A percentile compares a stretch with the other conserved stretches of the same genome.
phyloP scores from a whole-genome alignment of 64 coral and sea anemone species.

The Pachyseris speciosa region DNA sequence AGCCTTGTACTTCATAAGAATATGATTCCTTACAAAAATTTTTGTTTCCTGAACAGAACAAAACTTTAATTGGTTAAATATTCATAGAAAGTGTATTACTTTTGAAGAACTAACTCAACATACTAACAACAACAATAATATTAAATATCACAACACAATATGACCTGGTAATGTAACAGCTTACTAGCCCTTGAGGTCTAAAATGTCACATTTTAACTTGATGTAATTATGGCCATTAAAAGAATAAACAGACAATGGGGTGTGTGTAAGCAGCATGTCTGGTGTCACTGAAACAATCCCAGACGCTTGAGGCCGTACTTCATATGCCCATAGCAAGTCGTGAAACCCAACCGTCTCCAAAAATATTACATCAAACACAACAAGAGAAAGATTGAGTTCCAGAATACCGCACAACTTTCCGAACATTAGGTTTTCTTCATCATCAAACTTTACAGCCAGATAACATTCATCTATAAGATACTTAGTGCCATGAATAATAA shows the following conservation, averaged over 20 bases:
- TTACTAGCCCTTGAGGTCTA: not conserved
- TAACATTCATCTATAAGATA: not conserved
- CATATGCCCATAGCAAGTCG: not conserved
- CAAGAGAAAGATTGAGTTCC: not conserved
- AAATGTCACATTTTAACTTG: not conserved
- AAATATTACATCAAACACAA: no score
- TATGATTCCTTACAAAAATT: no score
- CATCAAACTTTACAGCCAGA: not conserved
- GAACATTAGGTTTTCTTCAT: not conserved
- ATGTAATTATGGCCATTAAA: not conserved
- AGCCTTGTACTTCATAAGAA: no score
- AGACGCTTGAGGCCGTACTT: not conserved
- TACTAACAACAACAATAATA: no score
- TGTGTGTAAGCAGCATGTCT: not conserved
- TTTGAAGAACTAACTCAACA: no score
- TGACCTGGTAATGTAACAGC: no score
- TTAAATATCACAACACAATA: no score
- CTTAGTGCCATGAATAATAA: not conserved
- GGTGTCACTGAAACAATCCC: not conserved
- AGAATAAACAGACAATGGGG: no score
- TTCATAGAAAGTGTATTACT: no score
- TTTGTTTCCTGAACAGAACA: no score
- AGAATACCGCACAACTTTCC: not conserved
- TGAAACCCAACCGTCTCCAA: not conserved
- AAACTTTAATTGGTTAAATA: no score